These are phyloP conservation scores for Sycobia sp. DNA, from an alignment of 1,140 invertebrate species.

Conservation along the genomic window DNA sequence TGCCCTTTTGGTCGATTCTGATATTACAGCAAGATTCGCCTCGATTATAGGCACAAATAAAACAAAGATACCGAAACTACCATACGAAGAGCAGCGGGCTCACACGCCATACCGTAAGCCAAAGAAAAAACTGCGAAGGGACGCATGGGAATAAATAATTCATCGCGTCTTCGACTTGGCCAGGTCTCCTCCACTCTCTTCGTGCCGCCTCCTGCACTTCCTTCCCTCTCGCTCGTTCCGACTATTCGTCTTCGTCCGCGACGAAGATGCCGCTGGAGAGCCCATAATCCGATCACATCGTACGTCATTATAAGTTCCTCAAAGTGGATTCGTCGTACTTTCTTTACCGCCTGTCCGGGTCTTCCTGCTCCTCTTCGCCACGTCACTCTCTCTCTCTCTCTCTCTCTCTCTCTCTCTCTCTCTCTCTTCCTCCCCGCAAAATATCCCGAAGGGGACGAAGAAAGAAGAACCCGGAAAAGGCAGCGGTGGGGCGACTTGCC, in stretches of 20 bases:
- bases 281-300: constrained; percentile 28
- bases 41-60: no score
- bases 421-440: not conserved
- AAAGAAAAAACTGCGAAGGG: not conserved
- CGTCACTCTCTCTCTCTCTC: not conserved
- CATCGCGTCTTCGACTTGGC: constrained; percentile 12
- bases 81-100: no score
- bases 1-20: no score
- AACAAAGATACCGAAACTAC: no score
- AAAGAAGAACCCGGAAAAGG: not conserved
- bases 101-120: no score
- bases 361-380: not conserved
- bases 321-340: constrained; percentile 27
- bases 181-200: not conserved
- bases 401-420: constrained; percentile 1
- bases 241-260: not conserved
- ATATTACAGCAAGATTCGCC: no score
- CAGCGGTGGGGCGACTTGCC: no score
- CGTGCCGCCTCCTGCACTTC: not conserved
- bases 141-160: constrained; percentile 23
- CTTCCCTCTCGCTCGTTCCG: not conserved
- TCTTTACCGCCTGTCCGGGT: no score
- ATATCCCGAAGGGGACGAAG: constrained; percentile 1
- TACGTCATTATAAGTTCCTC: constrained; percentile 26
- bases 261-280: not conserved